Conservation (phyloP, 2,797 vertebrate species). For the Zalophus californianus region DNA sequence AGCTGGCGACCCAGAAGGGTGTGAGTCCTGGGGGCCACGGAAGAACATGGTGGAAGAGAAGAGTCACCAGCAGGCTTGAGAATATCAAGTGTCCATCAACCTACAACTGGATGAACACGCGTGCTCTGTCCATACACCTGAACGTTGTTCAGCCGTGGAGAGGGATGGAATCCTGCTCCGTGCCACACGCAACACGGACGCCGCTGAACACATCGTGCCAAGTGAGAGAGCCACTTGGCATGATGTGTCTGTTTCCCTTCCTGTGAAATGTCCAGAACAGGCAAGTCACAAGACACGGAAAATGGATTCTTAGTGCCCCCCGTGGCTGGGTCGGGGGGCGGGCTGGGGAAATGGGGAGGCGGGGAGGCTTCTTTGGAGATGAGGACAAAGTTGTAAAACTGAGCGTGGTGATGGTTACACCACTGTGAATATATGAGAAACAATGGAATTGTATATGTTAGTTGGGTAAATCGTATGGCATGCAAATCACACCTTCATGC, state of each 20-base stretch:
- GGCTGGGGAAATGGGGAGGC: neutral
- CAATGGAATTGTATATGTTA: too few relatives aligned
- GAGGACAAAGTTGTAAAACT: neutral
- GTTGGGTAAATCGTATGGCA: neutral
- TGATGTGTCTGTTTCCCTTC: neutral
- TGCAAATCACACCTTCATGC: neutral
- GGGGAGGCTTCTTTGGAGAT: neutral
- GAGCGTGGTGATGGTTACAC: neutral
- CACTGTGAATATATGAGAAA: neutral
- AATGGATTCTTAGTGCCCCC: neutral
- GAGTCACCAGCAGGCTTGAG: too few relatives aligned
- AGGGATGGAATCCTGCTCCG: neutral
- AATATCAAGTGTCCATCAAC: neutral
- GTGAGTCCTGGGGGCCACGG: rapidly evolving
- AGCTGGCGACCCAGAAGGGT: neutral
- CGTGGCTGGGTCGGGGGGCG: rapidly evolving
- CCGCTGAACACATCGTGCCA: neutral
- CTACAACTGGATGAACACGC: rapidly evolving
- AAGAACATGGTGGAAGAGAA: neutral
- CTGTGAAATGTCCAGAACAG: neutral
- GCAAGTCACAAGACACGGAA: neutral
- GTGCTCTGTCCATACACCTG: rapidly evolving
- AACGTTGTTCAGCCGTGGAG: rapidly evolving
- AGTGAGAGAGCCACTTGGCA: neutral
- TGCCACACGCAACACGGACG: neutral